Evolutionary conservation across 2,113 vertebrate species (phyloP), one percentile per base, ranked within the genome.

Genomic region (Elachura formosa): DNA sequence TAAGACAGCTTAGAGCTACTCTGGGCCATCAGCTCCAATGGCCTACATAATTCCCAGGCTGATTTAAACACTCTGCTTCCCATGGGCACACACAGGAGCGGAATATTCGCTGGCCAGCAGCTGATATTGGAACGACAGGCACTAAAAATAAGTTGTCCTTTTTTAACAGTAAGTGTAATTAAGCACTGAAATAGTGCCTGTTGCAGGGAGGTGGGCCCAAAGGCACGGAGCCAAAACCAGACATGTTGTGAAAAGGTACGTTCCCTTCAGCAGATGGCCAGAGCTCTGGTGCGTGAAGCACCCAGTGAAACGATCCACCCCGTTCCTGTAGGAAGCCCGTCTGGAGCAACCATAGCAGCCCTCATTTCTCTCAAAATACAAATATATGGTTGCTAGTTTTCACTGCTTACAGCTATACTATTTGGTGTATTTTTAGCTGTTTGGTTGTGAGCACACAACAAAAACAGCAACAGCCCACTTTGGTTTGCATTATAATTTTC

Each of bases 191-290:
- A 76, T 68, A 69, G 89, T 51, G 63, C 72, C 82, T 87, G 81
- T 46, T 41, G 71, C 7, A n/a, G 78, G 84, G 91, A 87, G 78
- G 89, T 87, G 87, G 93, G 78, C 93, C 82, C 7, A 6, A 16
- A 89, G 89, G 91, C 94, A 93, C 1, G 1, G 19, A 91, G 89
- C 89, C 93, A 93, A 69, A 54, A 7, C 1, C 3, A 94, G 89
- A 69, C 59, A 63, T 93, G 84, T 82, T 96, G 84, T 62, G 94
- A 85, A 89, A 95, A 96, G 94, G 89, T 92, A 85, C 8, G 63
- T 79, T 97, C 17, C 6, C 5, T 87, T 83, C 93, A 94, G 77
- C 94, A 94, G 93, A 96, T 96, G 95, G 93, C 36, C 81, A 95
- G 81, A 79, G 89, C 81, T 79, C 48, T 68, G 91, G 19, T 69